Evolutionary conservation across 2,888 invertebrate species (phyloP), one percentile per base, ranked within the genome.

Genomic region (Polia nebulosa): DNA sequence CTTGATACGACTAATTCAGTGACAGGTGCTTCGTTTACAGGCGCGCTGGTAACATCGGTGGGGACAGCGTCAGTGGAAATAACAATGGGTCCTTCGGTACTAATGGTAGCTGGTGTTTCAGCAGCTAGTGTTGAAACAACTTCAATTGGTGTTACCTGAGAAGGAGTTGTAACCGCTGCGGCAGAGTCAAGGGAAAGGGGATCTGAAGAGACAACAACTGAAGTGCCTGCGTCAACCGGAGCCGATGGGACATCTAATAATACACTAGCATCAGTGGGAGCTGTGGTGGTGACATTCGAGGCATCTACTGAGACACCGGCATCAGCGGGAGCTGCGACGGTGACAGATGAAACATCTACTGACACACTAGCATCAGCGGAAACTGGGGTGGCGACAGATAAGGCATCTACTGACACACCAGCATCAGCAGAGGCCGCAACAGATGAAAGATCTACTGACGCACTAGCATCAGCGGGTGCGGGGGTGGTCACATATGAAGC

Each of bases 31-130:
- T 65, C 57, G 8, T 25, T 57, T 68, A 20, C 49, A 55, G 65
- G 13, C 8, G 51, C 39, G 15, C 45, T 32, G 13, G 55, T 55
- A 20, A 62, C 39, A 3, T 67, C 76, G n/a, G 70, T 65, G 25
- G 78, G 57, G 25, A 57, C 53, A 53, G 44, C 44, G 55, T 80
- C 72, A 17, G 49, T 59, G 9, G 68, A 55, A 58, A 20, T 58
- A 36, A 36, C 29, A 49, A 66, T 29, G n/a, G 58, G 13, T n/a
- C 9, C 59, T 13, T 69, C 77, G n/a, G 65, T 55, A 52, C 20
- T 66, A 52, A 36, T 58, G 8, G 63, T 25, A 20, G 53, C 32
- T 29, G 22, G 17, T 17, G 51, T 17, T 27, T 8, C 27, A 29
- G 34, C 13, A 47, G 17, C 34, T n/a, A 8, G 6, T 45, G 22